Evolutionary conservation across 2,888 invertebrate species (phyloP).

Genomic region (Oligia latruncula): DNA sequence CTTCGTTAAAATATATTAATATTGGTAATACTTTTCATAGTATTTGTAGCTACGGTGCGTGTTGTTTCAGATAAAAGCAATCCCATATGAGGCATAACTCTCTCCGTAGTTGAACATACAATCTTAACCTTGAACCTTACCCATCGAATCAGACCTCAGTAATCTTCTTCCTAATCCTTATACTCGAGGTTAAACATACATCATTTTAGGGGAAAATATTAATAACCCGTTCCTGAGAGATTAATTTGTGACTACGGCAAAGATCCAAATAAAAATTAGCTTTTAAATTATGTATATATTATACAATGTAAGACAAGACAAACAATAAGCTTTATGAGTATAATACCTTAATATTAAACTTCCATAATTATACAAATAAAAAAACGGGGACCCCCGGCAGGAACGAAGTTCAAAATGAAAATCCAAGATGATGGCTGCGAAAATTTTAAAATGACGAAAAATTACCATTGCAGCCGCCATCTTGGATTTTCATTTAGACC

Average conservation of each 20-base stretch:
- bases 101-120: slow-evolving; percentile 4
- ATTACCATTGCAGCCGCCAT: no score
- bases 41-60: slow-evolving; percentile 24
- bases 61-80: slow-evolving; percentile 31
- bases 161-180: neutral
- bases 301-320: no score
- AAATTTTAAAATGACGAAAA: neutral
- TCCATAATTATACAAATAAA: no score
- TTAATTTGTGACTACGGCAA: neutral
- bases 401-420: neutral
- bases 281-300: no score
- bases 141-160: neutral
- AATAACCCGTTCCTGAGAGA: no score
- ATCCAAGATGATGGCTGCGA: neutral
- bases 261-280: neutral
- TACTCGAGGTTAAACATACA: neutral
- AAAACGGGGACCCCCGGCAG: no score
- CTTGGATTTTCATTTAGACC: neutral
- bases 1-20: slow-evolving; percentile 25
- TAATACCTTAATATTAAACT: no score
- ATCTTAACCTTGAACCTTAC: neutral
- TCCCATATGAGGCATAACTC: slow-evolving; percentile 34
- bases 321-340: no score
- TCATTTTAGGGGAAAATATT: neutral
- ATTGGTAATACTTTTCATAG: slow-evolving; percentile 11